phyloP scores from a whole-genome alignment of 2,797 vertebrate species.

The Danio aesculapii region DNA sequence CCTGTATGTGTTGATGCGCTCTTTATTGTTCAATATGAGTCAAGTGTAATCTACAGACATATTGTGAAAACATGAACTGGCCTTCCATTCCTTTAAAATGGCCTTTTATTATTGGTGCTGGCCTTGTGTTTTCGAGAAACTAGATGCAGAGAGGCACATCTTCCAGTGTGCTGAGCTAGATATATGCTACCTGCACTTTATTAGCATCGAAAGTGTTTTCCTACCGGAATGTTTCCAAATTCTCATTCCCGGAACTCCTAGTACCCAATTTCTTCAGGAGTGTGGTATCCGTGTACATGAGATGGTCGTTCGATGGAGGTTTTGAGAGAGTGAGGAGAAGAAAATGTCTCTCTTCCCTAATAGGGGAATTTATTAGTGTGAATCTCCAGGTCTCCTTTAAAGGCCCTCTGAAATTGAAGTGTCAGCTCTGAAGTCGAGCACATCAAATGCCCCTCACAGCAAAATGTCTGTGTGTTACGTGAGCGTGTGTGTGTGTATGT shows the following conservation, averaged over 20 bases:
- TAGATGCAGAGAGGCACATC: background rate
- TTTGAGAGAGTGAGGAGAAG: conserved; percentile 42
- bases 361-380: conserved; percentile 70
- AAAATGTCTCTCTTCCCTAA: conserved; percentile 54
- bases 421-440: conserved; percentile 69
- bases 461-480: conserved; percentile 37
- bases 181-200: conserved; percentile 42
- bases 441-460: conserved; percentile 68
- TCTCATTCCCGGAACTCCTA: conserved; percentile 32
- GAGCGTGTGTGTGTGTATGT: background rate
- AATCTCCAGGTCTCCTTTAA: conserved; percentile 72
- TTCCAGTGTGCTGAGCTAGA: conserved; percentile 28
- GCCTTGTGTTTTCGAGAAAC: conserved; percentile 24
- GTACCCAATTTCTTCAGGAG: conserved; percentile 48
- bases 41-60: background rate
- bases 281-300: conserved; percentile 13
- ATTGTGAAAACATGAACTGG: conserved; percentile 7
- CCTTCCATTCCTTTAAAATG: background rate
- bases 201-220: conserved; percentile 53
- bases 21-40: background rate
- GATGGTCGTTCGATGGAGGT: background rate
- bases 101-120: conserved; percentile 9
- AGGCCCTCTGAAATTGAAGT: conserved; percentile 76
- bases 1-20: background rate
- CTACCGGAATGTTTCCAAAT: conserved; percentile 41